phyloP scores from a whole-genome alignment of 2,888 invertebrate species.

The Drosophila nigritarsus region DNA sequence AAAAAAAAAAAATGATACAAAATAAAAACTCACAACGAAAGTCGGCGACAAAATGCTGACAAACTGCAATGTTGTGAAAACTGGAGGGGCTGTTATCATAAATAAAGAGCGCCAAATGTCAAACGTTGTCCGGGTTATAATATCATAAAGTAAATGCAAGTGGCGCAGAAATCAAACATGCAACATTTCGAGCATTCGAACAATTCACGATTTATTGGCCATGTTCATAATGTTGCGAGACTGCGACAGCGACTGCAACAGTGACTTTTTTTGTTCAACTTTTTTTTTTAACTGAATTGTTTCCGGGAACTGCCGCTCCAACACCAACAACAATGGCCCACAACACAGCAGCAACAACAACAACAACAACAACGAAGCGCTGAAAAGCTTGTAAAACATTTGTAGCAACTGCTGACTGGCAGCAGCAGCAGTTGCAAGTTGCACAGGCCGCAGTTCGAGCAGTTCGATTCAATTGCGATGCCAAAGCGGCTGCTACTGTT shows the following conservation, averaged over 20 bases:
- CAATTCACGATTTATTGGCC: conserved; percentile 78
- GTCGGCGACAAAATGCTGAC: conserved; percentile 75
- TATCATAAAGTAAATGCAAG: conserved; percentile 80
- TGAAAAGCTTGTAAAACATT: conserved; percentile 80
- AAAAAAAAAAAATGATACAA: conserved; percentile 4
- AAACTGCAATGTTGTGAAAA: conserved; percentile 62
- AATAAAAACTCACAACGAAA: conserved; percentile 41
- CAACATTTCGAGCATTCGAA: conserved; percentile 71
- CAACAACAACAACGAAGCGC: conserved; percentile 64
- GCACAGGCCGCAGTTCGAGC: conserved; percentile 40
- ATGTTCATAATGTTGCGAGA: conserved; percentile 66
- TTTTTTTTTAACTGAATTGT: conserved; percentile 72
- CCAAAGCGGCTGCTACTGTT: conserved; percentile 64
- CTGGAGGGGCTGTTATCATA: conserved; percentile 68
- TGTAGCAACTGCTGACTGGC: conserved; percentile 72
- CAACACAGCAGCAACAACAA: conserved; percentile 48
- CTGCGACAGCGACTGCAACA: neutral
- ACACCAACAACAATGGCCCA: conserved; percentile 63
- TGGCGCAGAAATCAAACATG: conserved; percentile 77
- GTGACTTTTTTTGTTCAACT: conserved; percentile 4
- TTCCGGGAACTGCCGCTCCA: conserved; percentile 76
- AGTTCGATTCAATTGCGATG: conserved; percentile 60
- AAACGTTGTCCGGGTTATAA: conserved; percentile 68
- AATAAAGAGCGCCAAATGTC: conserved; percentile 74
- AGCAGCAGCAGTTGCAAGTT: conserved; percentile 37